Evolutionary conservation across 1,140 invertebrate genomes (phyloP).

Genomic region (Brachionus paranguensis): DNA sequence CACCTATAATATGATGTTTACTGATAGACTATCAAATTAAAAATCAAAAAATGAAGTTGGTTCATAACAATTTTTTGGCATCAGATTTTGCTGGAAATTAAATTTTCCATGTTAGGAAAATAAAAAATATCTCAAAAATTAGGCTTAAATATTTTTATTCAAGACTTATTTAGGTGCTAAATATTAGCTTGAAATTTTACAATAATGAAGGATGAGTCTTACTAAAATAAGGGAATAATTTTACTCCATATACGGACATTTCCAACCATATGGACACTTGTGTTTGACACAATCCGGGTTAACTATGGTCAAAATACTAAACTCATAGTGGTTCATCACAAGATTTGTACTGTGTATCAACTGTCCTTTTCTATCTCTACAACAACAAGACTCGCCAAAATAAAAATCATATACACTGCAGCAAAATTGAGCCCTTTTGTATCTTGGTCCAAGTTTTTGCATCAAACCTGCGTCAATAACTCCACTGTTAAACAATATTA

Average conservation of each 20-base stretch:
- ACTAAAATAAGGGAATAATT: background rate
- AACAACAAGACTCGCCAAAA: conserved; percentile 11
- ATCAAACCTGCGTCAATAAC: background rate
- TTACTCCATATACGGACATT: background rate
- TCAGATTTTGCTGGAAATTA: too few relatives aligned
- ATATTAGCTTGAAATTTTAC: background rate
- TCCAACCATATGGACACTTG: conserved; percentile 5
- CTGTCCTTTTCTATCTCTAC: background rate
- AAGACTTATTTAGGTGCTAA: background rate
- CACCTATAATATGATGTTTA: too few relatives aligned
- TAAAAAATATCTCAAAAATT: background rate
- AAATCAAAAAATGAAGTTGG: too few relatives aligned
- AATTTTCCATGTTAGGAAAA: background rate
- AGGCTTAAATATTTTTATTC: background rate
- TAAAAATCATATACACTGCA: background rate
- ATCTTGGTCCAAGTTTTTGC: background rate
- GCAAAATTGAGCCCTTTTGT: background rate
- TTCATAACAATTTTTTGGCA: too few relatives aligned
- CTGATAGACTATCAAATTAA: too few relatives aligned
- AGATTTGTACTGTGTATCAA: background rate
- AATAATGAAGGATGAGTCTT: background rate
- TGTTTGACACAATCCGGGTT: conserved; percentile 8
- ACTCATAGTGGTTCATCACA: background rate
- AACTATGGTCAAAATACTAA: background rate
- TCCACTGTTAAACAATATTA: background rate